These are phyloP conservation scores for Clamator glandarius DNA, from an alignment of 2,797 vertebrate species.

Conservation along the genomic window DNA sequence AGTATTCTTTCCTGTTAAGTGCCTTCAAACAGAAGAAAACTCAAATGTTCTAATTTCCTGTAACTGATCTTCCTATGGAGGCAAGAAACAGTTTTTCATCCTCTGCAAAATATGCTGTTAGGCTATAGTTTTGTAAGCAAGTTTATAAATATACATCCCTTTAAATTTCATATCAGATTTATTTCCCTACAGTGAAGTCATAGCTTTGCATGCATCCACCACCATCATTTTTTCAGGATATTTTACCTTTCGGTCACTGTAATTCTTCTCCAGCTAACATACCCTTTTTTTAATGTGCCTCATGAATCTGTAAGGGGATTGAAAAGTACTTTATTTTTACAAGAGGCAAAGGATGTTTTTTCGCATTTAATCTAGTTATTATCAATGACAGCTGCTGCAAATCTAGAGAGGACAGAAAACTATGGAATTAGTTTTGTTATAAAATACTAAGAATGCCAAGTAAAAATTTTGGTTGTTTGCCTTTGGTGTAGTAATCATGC, in stretches of 20 bases:
- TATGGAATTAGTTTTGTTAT: background rate
- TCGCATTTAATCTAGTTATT: background rate
- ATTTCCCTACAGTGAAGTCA: background rate
- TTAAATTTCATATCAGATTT: background rate
- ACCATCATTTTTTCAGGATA: background rate
- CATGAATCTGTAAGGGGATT: background rate
- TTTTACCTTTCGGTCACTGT: background rate
- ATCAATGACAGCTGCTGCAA: background rate
- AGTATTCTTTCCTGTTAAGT: background rate
- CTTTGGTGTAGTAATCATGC: background rate
- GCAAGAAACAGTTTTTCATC: background rate
- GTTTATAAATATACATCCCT: background rate
- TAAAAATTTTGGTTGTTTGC: background rate
- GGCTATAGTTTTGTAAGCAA: background rate
- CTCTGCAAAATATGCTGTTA: background rate
- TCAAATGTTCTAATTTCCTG: background rate
- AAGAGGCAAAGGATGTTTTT: background rate
- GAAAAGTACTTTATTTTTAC: background rate
- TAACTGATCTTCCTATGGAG: background rate
- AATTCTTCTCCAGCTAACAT: background rate
- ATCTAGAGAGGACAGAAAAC: background rate
- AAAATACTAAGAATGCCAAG: background rate
- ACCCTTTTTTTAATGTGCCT: background rate
- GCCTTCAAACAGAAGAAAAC: background rate
- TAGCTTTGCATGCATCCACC: background rate